A percentile compares a stretch with the other conserved stretches of the same genome.
phyloP scores from a whole-genome alignment of 1,140 invertebrate genomes.

The Zeugodacus cucurbitae region DNA sequence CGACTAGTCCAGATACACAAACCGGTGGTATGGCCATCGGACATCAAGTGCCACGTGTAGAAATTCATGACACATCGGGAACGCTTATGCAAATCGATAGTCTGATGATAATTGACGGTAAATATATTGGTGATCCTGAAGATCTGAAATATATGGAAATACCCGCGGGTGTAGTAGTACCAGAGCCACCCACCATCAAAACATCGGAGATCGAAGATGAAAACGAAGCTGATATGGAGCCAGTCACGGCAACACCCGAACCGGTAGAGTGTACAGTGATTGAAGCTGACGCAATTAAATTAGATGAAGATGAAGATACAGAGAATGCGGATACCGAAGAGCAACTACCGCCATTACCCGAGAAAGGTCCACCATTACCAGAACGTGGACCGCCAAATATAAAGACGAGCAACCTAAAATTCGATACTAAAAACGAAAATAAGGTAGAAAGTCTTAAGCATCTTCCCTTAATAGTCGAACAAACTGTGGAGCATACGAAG shows the following conservation, averaged over 20 bases:
- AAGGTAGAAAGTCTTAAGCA: conserved; percentile 64
- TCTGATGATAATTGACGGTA: conserved; percentile 68
- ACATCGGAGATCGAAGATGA: conserved; percentile 55
- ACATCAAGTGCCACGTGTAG: conserved; percentile 70
- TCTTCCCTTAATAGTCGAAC: conserved; percentile 59
- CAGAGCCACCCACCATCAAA: conserved; percentile 48
- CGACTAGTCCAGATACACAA: conserved; percentile 64
- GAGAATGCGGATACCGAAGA: not conserved
- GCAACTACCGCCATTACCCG: conserved; percentile 41
- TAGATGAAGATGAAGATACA: not conserved
- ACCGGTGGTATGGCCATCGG: conserved; percentile 46
- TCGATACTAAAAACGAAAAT: conserved; percentile 65
- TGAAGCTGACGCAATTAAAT: conserved; percentile 46
- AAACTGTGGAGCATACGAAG: conserved; percentile 50
- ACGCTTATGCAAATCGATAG: conserved; percentile 73
- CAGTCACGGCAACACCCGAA: conserved; percentile 59
- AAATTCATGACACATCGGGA: conserved; percentile 75
- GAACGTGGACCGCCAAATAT: conserved; percentile 56
- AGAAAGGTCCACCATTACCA: conserved; percentile 50
- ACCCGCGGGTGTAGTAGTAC: conserved; percentile 56
- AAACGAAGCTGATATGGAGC: conserved; percentile 54
- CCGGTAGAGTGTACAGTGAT: conserved; percentile 60
- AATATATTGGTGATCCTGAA: conserved; percentile 65
- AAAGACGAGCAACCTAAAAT: conserved; percentile 50
- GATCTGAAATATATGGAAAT: conserved; percentile 63